Evolutionary conservation across 2,888 invertebrate genomes (phyloP).

Genomic region (Habroteleia sp.): DNA sequence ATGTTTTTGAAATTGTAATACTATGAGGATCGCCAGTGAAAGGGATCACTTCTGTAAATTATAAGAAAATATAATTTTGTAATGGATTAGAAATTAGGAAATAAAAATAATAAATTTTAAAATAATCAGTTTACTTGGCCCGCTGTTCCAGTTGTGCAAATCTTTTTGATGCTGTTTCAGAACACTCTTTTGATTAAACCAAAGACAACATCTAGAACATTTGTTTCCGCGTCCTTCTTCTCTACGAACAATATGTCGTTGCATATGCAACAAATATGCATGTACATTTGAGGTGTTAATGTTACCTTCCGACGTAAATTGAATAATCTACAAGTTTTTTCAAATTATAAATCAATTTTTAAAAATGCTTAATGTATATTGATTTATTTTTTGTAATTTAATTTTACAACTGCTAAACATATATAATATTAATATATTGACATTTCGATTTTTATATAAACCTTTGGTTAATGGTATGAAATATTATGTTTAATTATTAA

Average conservation of each 20-base stretch:
- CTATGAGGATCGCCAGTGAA: slow-evolving; percentile 70
- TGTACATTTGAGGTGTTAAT: slow-evolving; percentile 84
- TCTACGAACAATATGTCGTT: slow-evolving; percentile 84
- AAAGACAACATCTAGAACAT: slow-evolving; percentile 88
- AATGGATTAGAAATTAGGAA: too few relatives aligned
- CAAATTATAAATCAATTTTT: too few relatives aligned
- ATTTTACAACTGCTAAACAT: too few relatives aligned
- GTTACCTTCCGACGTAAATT: slow-evolving; percentile 74
- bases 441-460: too few relatives aligned
- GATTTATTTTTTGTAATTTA: too few relatives aligned
- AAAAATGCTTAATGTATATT: too few relatives aligned
- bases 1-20: slow-evolving; percentile 71
- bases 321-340: slow-evolving; percentile 75
- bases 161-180: slow-evolving; percentile 77
- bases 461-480: too few relatives aligned
- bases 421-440: too few relatives aligned
- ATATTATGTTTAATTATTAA: too few relatives aligned
- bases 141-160: slow-evolving; percentile 69
- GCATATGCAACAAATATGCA: slow-evolving; percentile 87
- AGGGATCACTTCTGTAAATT: slow-evolving; percentile 72
- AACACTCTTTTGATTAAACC: slow-evolving; percentile 87
- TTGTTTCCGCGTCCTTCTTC: slow-evolving; percentile 85
- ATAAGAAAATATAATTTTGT: slow-evolving; percentile 6
- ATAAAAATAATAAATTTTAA: too few relatives aligned
- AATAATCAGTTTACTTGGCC: slow-evolving; percentile 70